Evolutionary conservation across 2,888 invertebrate genomes (phyloP).

Genomic region (Leptopilina syphax): DNA sequence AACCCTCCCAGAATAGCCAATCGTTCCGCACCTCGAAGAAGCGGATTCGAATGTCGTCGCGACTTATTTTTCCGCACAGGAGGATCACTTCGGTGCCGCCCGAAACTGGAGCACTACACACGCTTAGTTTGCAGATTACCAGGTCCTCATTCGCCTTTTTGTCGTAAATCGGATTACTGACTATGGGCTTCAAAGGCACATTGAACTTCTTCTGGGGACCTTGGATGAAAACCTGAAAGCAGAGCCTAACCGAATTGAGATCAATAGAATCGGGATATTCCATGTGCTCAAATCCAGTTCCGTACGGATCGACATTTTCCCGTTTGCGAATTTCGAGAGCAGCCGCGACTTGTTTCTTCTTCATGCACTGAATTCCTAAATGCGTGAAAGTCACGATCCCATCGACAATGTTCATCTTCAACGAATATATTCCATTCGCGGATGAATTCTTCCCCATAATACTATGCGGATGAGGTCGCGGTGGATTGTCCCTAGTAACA

Average conservation of each 20-base stretch:
- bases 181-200: conserved; percentile 78
- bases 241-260: conserved; percentile 80
- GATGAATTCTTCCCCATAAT: conserved; percentile 81
- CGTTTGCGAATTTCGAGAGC: conserved; percentile 78
- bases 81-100: conserved; percentile 81
- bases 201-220: conserved; percentile 77
- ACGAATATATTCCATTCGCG: conserved; percentile 80
- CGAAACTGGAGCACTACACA: conserved; percentile 78
- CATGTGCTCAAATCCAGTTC: conserved; percentile 79
- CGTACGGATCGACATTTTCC: conserved; percentile 81
- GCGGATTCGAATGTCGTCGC: conserved; percentile 80
- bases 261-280: conserved; percentile 78
- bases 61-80: conserved; percentile 79
- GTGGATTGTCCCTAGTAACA: conserved; percentile 80
- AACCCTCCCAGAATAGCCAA: conserved; percentile 78
- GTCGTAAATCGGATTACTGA: conserved; percentile 81
- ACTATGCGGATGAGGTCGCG: conserved; percentile 80
- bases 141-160: conserved; percentile 81
- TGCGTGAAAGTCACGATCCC: conserved; percentile 78
- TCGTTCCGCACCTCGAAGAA: conserved; percentile 79
- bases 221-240: conserved; percentile 81
- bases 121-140: conserved; percentile 79
- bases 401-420: conserved; percentile 73
- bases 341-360: conserved; percentile 81
- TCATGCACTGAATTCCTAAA: conserved; percentile 82